phyloP scores from a whole-genome alignment of 30 jellyfish, hydroid and myxozoan species.

The Hydractinia symbiolongicarpus region DNA sequence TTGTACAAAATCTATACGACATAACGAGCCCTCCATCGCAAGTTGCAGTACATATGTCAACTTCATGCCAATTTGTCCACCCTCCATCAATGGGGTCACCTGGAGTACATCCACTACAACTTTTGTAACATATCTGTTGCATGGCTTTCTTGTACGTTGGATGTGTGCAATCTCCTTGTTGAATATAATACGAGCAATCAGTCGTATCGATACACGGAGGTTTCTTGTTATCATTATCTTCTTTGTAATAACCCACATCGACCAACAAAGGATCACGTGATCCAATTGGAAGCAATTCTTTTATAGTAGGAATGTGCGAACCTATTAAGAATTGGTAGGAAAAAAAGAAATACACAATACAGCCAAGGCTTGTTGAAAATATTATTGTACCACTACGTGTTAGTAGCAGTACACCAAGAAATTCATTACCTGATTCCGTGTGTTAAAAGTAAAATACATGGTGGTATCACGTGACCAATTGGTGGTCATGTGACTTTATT shows the following conservation, averaged over 20 bases:
- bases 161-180: conserved; percentile 12
- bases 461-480: no score
- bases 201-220: background rate
- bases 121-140: background rate
- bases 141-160: background rate
- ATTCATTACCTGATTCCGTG: no score
- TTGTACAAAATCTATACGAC: conserved; percentile 14
- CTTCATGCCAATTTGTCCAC: conserved; percentile 9
- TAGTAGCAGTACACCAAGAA: no score
- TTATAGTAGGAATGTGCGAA: background rate
- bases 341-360: no score
- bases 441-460: no score
- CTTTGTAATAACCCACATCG: background rate
- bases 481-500: no score
- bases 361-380: no score
- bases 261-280: background rate
- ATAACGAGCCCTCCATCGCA: conserved; percentile 2
- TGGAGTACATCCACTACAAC: background rate
- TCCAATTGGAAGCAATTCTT: background rate
- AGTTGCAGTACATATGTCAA: background rate
- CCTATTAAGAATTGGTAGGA: background rate
- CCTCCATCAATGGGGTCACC: background rate
- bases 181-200: background rate
- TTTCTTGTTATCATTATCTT: background rate
- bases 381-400: no score